These are phyloP conservation scores for Poeciliopsis turrubarensis DNA, from an alignment of 2,113 vertebrate genomes.

Conservation along the genomic window DNA sequence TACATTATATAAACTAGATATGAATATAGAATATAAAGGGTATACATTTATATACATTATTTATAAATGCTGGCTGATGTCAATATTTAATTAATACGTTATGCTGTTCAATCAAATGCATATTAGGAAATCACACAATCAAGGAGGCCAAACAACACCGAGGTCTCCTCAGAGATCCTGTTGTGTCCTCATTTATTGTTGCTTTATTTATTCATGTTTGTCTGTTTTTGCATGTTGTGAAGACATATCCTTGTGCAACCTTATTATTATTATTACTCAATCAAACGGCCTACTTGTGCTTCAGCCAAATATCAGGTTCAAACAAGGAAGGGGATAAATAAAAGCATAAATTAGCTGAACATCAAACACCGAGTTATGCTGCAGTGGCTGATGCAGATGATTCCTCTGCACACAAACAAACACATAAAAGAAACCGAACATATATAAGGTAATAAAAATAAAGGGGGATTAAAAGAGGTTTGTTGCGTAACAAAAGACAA, in stretches of 20 bases:
- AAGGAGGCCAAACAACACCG: conserved; percentile 44
- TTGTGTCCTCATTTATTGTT: conserved; percentile 36
- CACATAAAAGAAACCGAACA: conserved; percentile 36
- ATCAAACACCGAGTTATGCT: conserved; percentile 12
- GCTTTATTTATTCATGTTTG: not conserved
- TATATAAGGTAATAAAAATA: conserved; percentile 18
- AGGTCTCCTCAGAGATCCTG: conserved; percentile 53
- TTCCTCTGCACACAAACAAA: conserved; percentile 47
- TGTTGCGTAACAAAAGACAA: conserved; percentile 36
- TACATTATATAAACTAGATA: conserved; percentile 86
- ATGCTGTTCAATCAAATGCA: conserved; percentile 64
- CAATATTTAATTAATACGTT: conserved; percentile 74
- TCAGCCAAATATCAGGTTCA: conserved; percentile 2
- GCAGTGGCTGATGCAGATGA: conserved; percentile 58
- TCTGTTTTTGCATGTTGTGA: conserved; percentile 26
- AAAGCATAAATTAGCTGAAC: conserved; percentile 23
- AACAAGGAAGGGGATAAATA: conserved; percentile 29
- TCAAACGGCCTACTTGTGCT: conserved; percentile 10
- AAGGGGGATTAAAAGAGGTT: conserved; percentile 33
- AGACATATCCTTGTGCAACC: conserved; percentile 20
- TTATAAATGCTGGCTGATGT: conserved; percentile 80
- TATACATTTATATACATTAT: conserved; percentile 84
- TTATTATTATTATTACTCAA: conserved; percentile 1
- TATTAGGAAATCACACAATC: conserved; percentile 67
- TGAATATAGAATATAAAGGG: conserved; percentile 83